Base-by-base conservation (phyloP, 1,140 invertebrate species). In the Radopholus similis region DNA sequence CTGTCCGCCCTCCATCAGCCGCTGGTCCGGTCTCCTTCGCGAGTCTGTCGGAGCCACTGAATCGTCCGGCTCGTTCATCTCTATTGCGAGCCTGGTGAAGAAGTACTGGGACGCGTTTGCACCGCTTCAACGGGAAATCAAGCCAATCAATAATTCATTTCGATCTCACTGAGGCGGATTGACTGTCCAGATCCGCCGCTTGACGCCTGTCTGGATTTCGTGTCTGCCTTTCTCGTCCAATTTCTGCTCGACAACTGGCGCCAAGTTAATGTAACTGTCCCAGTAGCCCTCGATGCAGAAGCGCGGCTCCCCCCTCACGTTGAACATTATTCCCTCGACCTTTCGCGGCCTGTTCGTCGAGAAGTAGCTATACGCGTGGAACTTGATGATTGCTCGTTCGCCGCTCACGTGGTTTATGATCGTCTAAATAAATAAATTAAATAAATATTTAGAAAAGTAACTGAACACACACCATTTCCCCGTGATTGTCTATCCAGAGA, bases 401-500 rank as follows among this genome's bases (percentile, higher is more conserved):
- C 92, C 92, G 44, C 88, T 88, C 37, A 71, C 81, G 66, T 91
- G 89, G 84, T 95, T 93, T 35, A 88, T 87, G 68, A 98, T 97
- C 81, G 95, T 92, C 92, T 95, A 95, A 82, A 97, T 93, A 40
- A 93, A 94, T 82, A 93, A 91, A 83, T 97, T 13, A 42, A 42
- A 42, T 51, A 51, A 51, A 26, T 51, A 51, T 51, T 21, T n/a
- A n/a, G 94, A 94, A 97, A 65, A 97, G 87, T 67, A 32, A 54
- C 15, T 54, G 15, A 51, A 88, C 88, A 68, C 91, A 88, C 84
- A 96, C 93, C 92, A 96, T 97, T 82, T 98, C 95, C 35, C 95
- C 96, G 82, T 95, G 92, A 83, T 98, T 93, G 86, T 98, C 96
- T 15, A 99, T 92, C 96, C 96, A 99, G 66, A 99, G 87, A 85